Base-by-base conservation (phyloP, 2,797 vertebrate genomes). In the Anabas testudineus region DNA sequence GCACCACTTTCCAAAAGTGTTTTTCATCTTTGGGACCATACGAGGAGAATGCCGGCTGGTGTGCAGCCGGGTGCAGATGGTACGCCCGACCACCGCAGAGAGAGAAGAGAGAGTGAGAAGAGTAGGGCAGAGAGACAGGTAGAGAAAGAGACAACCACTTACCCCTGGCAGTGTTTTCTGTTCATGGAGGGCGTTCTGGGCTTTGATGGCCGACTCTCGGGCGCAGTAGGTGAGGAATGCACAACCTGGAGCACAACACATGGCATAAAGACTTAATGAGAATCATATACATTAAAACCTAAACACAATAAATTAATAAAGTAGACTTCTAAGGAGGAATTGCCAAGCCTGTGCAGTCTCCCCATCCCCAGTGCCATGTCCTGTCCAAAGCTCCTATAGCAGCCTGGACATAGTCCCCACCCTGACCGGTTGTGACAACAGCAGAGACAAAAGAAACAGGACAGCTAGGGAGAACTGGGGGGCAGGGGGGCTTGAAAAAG, bases 81-180 rank as follows among this genome's bases (percentile, higher is more conserved):
- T 77, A 71, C 51, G 51, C 78, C 75, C 78, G 81, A 87, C 82
- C 87, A 86, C 66, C 78, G 67, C 51, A 34, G 74, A 78, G 71
- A 58, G 67, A 67, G 49, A 34, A 53, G 46, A 61, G 53, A 51
- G 53, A 28, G 52, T 34, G 58, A 60, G 39, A 39, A 58, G 48
- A 16, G n/a, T n/a, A 21, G 66, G 49, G 56, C 43, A 28, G 57
- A 61, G 26, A 42, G 71, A 76, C 2, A 62, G 62, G 57, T 16
- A n/a, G 9, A 18, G 48, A 67, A 10, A 51, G 34, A 58, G 22
- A 58, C 59, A 56, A 32, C 67, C 62, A 96, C 97, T 96, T 93
- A 99, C 97, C 96, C 97, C 97, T 80, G 97, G 97, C 92, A 99
- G 92, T 73, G 97, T 99, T 94, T 99, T 99, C 95, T 99, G 97